Evolutionary conservation across 1,140 invertebrate species (phyloP).

Genomic region (Drosophila mojavensis): DNA sequence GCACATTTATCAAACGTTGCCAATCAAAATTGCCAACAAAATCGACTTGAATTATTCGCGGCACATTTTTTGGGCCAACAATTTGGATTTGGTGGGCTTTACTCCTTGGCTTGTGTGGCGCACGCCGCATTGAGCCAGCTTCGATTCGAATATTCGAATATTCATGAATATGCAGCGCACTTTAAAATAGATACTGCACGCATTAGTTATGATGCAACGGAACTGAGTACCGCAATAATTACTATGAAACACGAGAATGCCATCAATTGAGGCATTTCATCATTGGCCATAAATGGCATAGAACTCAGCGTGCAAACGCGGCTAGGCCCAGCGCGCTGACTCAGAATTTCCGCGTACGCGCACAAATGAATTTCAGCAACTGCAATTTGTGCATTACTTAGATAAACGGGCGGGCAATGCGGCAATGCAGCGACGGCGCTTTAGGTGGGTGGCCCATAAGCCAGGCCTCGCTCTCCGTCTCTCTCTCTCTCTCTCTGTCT

Average conservation of each 20-base stretch:
- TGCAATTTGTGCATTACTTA: constrained; percentile 56
- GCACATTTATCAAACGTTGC: constrained; percentile 71
- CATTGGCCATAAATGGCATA: constrained; percentile 48
- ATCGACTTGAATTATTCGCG: constrained; percentile 68
- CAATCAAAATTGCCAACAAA: constrained; percentile 69
- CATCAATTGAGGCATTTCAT: constrained; percentile 63
- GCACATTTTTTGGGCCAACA: constrained; percentile 65
- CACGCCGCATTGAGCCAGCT: constrained; percentile 21
- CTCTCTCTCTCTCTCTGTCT: too few species aligned
- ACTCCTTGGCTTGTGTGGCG: constrained; percentile 5
- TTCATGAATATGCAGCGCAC: constrained; percentile 59
- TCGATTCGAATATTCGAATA: constrained; percentile 52
- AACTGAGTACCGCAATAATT: constrained; percentile 27
- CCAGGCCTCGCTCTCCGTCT: constrained; percentile 12
- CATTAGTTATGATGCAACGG: constrained; percentile 43
- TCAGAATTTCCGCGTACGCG: constrained; percentile 54
- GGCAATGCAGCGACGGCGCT: constrained; percentile 30
- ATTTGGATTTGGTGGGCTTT: constrained; percentile 42
- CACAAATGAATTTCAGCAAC: constrained; percentile 62
- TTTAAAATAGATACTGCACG: constrained; percentile 11
- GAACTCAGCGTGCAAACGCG: constrained; percentile 20
- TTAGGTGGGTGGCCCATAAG: constrained; percentile 54
- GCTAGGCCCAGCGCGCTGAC: constrained; percentile 40
- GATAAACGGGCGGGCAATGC: constrained; percentile 52
- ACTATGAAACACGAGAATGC: constrained; percentile 60